These are phyloP conservation scores for Crypturellus tataupa DNA, from an alignment of 2,797 vertebrate species.

Conservation along the genomic window DNA sequence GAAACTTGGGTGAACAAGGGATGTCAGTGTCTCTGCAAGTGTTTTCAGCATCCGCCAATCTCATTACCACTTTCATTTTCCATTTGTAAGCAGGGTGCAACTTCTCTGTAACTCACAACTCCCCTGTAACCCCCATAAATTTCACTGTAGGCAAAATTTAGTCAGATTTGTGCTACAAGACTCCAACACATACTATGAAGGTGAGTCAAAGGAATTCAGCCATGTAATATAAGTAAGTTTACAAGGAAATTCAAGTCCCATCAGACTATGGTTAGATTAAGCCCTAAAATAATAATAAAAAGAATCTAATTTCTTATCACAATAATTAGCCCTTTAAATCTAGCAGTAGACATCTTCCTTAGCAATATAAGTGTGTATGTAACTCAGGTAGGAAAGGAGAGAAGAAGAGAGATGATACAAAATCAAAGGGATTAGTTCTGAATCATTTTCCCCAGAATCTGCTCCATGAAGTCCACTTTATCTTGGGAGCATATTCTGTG, in stretches of 20 bases:
- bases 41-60: background rate
- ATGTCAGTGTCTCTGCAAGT: background rate
- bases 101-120: background rate
- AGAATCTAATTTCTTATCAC: background rate
- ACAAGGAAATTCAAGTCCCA: background rate
- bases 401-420: background rate
- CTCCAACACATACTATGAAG: background rate
- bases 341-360: background rate
- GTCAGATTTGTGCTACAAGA: background rate
- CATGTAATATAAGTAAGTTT: background rate
- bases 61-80: background rate
- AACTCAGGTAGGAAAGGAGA: background rate
- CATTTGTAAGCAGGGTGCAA: background rate
- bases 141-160: background rate
- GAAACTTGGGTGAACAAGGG: background rate
- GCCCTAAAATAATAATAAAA: background rate
- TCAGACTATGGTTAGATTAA: background rate
- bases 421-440: background rate
- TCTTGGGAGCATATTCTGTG: background rate
- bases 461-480: background rate
- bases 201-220: background rate
- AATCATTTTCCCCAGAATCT: background rate
- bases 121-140: background rate
- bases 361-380: background rate
- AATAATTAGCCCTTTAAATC: conserved; percentile 28